Evolutionary conservation across 2,888 invertebrate genomes (phyloP).

Genomic region (Julus scandinavius): DNA sequence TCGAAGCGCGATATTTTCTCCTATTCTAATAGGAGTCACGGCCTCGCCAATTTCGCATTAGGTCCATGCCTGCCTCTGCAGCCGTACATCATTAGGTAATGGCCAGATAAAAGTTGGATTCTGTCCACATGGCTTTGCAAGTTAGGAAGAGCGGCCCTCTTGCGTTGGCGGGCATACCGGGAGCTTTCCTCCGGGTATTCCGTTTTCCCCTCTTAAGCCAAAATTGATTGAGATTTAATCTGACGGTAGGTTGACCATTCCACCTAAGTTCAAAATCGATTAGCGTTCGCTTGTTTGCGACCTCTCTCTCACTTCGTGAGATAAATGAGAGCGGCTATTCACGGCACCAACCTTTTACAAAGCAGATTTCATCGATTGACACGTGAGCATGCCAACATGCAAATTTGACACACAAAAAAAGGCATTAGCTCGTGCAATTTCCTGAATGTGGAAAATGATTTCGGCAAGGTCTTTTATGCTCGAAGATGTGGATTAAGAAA

Average conservation of each 20-base stretch:
- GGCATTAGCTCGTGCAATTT: slow-evolving; percentile 24
- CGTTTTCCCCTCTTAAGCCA: slow-evolving; percentile 46
- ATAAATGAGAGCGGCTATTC: slow-evolving; percentile 3
- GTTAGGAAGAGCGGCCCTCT: background rate
- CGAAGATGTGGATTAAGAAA: slow-evolving; percentile 31
- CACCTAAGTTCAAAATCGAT: slow-evolving; percentile 51
- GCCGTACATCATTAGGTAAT: slow-evolving; percentile 29
- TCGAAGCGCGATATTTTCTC: slow-evolving; percentile 33
- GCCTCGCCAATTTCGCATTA: slow-evolving; percentile 8
- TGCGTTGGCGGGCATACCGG: slow-evolving; percentile 22
- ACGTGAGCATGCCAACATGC: background rate
- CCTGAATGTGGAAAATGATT: slow-evolving; percentile 20
- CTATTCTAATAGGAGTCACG: slow-evolving; percentile 31
- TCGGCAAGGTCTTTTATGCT: background rate
- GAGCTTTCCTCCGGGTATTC: slow-evolving; percentile 50
- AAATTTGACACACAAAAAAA: background rate
- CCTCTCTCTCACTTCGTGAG: background rate
- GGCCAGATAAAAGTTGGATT: slow-evolving; percentile 14
- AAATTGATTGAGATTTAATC: slow-evolving; percentile 53
- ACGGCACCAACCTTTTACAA: background rate
- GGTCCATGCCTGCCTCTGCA: background rate
- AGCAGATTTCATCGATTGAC: slow-evolving; percentile 33
- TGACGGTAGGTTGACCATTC: slow-evolving; percentile 51
- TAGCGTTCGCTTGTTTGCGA: slow-evolving; percentile 15
- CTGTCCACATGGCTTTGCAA: slow-evolving; percentile 12